Evolutionary conservation across 1,140 invertebrate genomes (phyloP), one percentile per base, ranked within the genome.

Genomic region (Euura lappo): DNA sequence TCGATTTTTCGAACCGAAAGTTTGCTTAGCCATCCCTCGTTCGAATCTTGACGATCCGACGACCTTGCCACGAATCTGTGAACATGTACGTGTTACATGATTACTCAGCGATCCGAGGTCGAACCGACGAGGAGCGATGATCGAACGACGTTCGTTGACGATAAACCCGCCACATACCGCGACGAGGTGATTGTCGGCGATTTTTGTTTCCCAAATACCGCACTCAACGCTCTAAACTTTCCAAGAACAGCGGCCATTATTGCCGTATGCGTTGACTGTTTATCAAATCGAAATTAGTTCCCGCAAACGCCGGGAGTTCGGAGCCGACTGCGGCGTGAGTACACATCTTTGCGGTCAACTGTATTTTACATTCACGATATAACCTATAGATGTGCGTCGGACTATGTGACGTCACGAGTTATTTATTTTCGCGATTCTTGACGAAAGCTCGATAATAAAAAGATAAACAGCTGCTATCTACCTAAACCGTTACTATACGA

Each of bases 1-100:
- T 98, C 96, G 83, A 98, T 97, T 86, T 93, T 96, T 75, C 96
- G 90, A 44, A 97, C 96, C 71, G 97, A 87, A 47, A 98, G 87
- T 86, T 97, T 98, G 74, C 93, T 96, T 65, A 98, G 89, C 95
- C 96, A 98, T 80, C 94, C 92, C 88, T 96, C 95, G 67, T 86
- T 88, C 77, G 90, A 89, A 72, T 90, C 87, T 45, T 88, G 78
- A 65, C 83, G 81, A 44, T 87, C 83, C 73, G 87, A 88, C 75
- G 90, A 88, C 72, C 87, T 84, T 74, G 84, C 66, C 70, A 83
- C 71, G 46, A 78, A 81, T 75, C 82, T 84, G 67, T 71, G 74
- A 76, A 42, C 67, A 69, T n/a, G 6, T 44, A 70, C 3, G 8
- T 68, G 6, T 28, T 28, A 28, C 28, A 28, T 28, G 28, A 28